phyloP scores from a whole-genome alignment of 2,888 invertebrate species.

The Hybos culiciformis region DNA sequence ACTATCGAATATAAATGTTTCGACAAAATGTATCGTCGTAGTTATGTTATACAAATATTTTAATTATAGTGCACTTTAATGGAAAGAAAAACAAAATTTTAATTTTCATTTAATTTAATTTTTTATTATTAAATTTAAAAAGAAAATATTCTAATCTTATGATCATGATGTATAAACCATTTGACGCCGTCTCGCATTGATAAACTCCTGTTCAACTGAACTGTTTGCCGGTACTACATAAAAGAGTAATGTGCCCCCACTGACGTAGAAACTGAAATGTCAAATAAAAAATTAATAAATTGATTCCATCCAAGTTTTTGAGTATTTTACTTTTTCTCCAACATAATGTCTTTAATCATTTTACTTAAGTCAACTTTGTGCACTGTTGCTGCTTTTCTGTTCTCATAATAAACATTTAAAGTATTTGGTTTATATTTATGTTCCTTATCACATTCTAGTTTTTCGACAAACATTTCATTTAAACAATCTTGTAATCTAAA shows the following conservation, averaged over 20 bases:
- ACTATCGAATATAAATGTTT: no score
- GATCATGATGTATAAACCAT: slow-evolving; percentile 22
- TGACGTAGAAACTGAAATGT: slow-evolving; percentile 26
- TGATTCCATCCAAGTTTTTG: not conserved
- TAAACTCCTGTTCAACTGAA: slow-evolving; percentile 26
- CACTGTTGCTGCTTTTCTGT: slow-evolving; percentile 43
- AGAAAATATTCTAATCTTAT: no score
- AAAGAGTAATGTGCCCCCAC: slow-evolving; percentile 29
- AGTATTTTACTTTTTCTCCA: slow-evolving; percentile 32
- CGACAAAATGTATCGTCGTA: no score
- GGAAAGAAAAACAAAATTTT: no score
- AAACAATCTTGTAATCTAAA: slow-evolving; percentile 46
- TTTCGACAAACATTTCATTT: slow-evolving; percentile 52
- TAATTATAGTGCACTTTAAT: no score
- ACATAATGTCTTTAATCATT: slow-evolving; percentile 46
- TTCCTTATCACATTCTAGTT: slow-evolving; percentile 56
- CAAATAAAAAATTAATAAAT: slow-evolving; percentile 2
- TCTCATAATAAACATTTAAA: slow-evolving; percentile 63
- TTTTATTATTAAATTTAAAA: no score
- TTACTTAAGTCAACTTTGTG: slow-evolving; percentile 42
- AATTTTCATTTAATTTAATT: no score
- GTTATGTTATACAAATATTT: no score
- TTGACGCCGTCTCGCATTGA: slow-evolving; percentile 24
- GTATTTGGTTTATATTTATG: slow-evolving; percentile 46
- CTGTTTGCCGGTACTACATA: slow-evolving; percentile 30